These are phyloP conservation scores for Nilaparvata lugens DNA, from an alignment of 1,140 invertebrate species.

Conservation along the genomic window DNA sequence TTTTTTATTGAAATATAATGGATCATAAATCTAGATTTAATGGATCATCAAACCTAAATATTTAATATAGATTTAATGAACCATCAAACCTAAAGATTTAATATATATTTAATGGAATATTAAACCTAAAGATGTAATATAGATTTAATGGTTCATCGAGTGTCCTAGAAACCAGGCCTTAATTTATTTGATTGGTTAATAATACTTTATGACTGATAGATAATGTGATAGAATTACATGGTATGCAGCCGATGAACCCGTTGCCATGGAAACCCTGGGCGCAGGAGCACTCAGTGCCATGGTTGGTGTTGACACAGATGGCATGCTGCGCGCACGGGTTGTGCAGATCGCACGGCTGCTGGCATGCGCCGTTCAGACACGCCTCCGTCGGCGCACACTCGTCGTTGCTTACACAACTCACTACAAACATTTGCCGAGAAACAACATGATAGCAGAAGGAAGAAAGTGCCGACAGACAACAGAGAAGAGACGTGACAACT, in stretches of 20 bases:
- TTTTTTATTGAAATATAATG: too few relatives aligned
- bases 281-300: slow-evolving; percentile 75
- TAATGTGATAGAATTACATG: slow-evolving; percentile 45
- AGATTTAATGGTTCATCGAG: too few relatives aligned
- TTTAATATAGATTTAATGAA: too few relatives aligned
- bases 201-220: not conserved
- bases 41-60: too few relatives aligned
- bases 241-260: slow-evolving; percentile 65
- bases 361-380: slow-evolving; percentile 69
- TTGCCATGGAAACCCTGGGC: slow-evolving; percentile 77
- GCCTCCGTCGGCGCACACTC: slow-evolving; percentile 72
- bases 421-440: slow-evolving; percentile 35
- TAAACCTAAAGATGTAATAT: too few relatives aligned
- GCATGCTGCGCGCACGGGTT: slow-evolving; percentile 77
- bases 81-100: too few relatives aligned
- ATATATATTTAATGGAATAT: too few relatives aligned
- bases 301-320: slow-evolving; percentile 79
- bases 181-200: too few relatives aligned
- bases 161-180: too few relatives aligned
- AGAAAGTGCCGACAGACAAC: not conserved
- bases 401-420: slow-evolving; percentile 67
- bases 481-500: too few relatives aligned
- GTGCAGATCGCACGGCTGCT: slow-evolving; percentile 68
- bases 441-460: slow-evolving; percentile 6
- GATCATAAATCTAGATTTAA: too few relatives aligned